These are phyloP conservation scores for Acronicta aceris DNA, from an alignment of 2,888 invertebrate species.

Conservation along the genomic window DNA sequence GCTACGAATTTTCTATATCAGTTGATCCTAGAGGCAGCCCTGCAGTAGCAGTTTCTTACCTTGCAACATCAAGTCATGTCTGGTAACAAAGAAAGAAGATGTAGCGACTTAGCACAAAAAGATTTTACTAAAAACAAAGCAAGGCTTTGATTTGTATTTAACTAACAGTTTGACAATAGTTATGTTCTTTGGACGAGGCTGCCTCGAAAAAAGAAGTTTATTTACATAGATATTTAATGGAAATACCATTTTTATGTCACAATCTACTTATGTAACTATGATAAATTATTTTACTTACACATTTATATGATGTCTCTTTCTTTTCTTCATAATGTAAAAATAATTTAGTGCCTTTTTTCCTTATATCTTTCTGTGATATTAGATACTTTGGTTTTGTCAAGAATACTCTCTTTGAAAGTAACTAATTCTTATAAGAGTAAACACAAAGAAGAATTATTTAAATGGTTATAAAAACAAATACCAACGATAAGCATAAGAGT, in stretches of 20 bases:
- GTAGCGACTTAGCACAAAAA: background rate
- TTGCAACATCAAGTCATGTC: background rate
- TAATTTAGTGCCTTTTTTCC: background rate
- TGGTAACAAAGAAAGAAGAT: background rate
- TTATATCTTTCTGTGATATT: background rate
- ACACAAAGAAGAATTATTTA: too few relatives aligned
- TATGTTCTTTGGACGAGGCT: conserved; percentile 6
- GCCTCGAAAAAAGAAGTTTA: conserved; percentile 1
- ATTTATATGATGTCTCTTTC: background rate
- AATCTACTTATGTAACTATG: background rate
- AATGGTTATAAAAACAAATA: background rate
- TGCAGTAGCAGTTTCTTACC: too few relatives aligned
- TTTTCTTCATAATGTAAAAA: background rate
- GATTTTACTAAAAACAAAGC: too few relatives aligned
- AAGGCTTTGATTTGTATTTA: too few relatives aligned
- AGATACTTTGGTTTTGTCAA: background rate
- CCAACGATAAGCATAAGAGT: background rate
- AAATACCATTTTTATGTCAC: conserved; percentile 7
- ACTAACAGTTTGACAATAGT: conserved; percentile 1
- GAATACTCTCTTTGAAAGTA: background rate
- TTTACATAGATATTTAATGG: background rate
- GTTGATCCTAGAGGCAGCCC: too few relatives aligned
- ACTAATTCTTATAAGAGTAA: too few relatives aligned
- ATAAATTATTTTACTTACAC: background rate
- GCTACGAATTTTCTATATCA: too few relatives aligned